Conservation (phyloP, 2,113 vertebrate species). For the Peucedramus taeniatus region DNA sequence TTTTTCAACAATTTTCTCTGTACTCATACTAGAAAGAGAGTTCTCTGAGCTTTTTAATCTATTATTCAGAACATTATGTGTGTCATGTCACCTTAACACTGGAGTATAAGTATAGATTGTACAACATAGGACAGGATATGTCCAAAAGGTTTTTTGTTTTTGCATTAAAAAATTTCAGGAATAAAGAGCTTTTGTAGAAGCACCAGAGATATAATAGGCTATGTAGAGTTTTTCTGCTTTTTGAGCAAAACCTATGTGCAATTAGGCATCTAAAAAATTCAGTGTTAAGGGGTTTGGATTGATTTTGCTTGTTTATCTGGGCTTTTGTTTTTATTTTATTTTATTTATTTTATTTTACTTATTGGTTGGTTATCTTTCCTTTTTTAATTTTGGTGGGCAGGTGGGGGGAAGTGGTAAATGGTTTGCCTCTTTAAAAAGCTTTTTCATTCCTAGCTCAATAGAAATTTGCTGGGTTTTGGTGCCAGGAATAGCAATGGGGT, state of each 20-base stretch:
- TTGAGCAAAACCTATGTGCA: background rate
- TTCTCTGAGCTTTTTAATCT: background rate
- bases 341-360: background rate
- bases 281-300: background rate
- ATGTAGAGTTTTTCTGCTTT: background rate
- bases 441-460: background rate
- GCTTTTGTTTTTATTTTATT: background rate
- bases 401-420: background rate
- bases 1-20: background rate
- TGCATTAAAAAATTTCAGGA: background rate
- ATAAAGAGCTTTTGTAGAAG: background rate
- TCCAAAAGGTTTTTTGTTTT: background rate
- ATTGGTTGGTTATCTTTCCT: background rate
- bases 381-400: accelerated
- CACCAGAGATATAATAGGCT: background rate
- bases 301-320: background rate
- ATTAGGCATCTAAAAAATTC: background rate
- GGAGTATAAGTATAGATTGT: background rate
- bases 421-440: background rate
- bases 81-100: background rate
- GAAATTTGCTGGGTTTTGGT: background rate
- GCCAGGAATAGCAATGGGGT: background rate
- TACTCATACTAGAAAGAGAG: background rate
- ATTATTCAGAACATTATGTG: background rate
- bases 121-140: background rate